These are phyloP conservation scores for Lochmaea capreae DNA, from an alignment of 2,888 invertebrate genomes.

Conservation along the genomic window DNA sequence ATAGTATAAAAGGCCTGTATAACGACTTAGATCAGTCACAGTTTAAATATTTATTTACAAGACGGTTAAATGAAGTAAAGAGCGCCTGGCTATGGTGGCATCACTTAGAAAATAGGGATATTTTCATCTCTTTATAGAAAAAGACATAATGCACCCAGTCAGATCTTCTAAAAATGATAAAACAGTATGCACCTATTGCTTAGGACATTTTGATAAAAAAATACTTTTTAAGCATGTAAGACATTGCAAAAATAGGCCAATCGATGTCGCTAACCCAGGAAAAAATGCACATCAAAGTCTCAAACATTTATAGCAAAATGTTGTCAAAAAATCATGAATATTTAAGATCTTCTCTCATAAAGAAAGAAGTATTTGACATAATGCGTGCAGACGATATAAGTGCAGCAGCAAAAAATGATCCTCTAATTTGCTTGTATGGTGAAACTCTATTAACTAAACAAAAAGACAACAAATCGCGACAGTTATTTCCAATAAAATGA, in stretches of 20 bases:
- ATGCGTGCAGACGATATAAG: constrained; percentile 50
- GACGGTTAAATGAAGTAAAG: no score
- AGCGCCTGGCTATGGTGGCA: constrained; percentile 29
- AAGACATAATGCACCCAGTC: constrained; percentile 39
- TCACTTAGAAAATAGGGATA: constrained; percentile 33
- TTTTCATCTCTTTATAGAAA: constrained; percentile 36
- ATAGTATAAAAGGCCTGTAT: no score
- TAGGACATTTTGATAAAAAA: constrained; percentile 41
- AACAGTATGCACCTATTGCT: constrained; percentile 38
- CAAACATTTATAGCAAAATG: constrained; percentile 42
- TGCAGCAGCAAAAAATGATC: constrained; percentile 43
- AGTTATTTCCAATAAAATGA: constrained; percentile 46
- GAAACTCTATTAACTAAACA: constrained; percentile 45
- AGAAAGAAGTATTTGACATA: constrained; percentile 45
- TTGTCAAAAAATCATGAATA: constrained; percentile 34
- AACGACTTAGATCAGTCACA: no score
- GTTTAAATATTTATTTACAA: no score
- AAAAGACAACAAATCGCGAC: constrained; percentile 46
- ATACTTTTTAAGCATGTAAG: constrained; percentile 42
- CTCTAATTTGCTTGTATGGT: constrained; percentile 47
- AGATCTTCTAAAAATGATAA: constrained; percentile 37
- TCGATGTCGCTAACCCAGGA: constrained; percentile 24
- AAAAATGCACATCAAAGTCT: constrained; percentile 34
- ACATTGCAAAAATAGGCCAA: constrained; percentile 38
- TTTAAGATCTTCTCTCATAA: constrained; percentile 39